Percentiles rank a stretch among this genome's conserved stretches.
phyloP scores from a whole-genome alignment of 2,888 invertebrate species.

The Lepas anatifera region DNA sequence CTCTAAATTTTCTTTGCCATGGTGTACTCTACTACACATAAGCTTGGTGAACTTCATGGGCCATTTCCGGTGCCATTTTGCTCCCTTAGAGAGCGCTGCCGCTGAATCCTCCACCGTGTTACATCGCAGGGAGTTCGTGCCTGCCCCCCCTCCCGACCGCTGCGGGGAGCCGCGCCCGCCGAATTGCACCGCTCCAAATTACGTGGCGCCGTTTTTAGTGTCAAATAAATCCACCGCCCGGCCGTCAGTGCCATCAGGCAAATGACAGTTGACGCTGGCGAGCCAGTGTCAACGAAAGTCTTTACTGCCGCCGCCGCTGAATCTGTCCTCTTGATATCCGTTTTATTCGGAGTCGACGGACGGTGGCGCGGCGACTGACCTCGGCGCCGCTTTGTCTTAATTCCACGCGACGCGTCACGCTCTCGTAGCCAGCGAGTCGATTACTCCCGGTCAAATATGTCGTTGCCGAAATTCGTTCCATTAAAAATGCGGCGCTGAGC shows the following conservation, averaged over 20 bases:
- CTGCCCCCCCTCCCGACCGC: too few relatives aligned
- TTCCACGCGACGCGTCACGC: not conserved
- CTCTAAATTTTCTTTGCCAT: too few relatives aligned
- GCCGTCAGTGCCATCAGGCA: not conserved
- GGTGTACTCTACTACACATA: too few relatives aligned
- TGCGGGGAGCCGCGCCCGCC: too few relatives aligned
- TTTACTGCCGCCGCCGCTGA: not conserved
- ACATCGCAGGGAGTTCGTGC: too few relatives aligned
- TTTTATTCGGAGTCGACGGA: not conserved
- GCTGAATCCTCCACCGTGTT: too few relatives aligned
- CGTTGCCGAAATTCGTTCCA: not conserved
- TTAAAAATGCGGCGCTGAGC: not conserved
- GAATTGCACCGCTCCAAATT: not conserved
- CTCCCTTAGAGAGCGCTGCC: too few relatives aligned
- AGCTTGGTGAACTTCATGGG: too few relatives aligned
- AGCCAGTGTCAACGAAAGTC: not conserved
- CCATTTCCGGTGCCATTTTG: too few relatives aligned
- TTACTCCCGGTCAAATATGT: not conserved
- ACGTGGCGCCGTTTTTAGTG: not conserved
- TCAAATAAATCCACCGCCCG: not conserved
- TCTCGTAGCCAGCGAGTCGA: not conserved
- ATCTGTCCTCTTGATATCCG: constrained; percentile 5
- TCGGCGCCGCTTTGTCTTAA: not conserved
- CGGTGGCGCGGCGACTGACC: not conserved
- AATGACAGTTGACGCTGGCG: not conserved